A percentile compares a stretch with the other conserved stretches of the same genome.
phyloP scores from a whole-genome alignment of 2,797 vertebrate genomes.

The Acropternis orthonyx region DNA sequence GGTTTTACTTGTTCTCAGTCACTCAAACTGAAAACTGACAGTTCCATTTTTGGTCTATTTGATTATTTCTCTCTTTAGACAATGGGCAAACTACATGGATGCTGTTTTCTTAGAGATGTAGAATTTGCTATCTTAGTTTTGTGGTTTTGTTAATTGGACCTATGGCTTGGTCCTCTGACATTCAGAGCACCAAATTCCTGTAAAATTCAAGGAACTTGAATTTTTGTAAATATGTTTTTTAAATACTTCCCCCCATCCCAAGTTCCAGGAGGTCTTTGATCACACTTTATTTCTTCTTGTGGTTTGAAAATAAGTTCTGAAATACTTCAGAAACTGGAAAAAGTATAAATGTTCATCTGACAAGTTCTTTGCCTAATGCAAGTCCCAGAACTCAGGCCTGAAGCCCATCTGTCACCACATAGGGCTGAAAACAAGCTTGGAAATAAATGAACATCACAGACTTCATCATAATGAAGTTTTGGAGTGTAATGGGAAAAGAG shows the following conservation, averaged over 20 bases:
- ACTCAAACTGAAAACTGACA: not conserved
- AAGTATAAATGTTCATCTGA: not conserved
- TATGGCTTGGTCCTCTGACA: not conserved
- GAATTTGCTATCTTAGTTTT: not conserved
- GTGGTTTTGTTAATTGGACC: not conserved
- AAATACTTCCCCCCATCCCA: fast-evolving
- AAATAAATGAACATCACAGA: constrained; percentile 14
- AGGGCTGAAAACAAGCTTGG: constrained; percentile 1
- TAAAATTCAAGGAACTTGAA: not conserved
- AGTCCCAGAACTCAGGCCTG: not conserved
- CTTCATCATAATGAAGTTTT: constrained; percentile 13
- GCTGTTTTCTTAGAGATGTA: not conserved
- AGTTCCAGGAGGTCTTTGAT: not conserved
- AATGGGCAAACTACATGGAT: fast-evolving
- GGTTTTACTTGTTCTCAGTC: not conserved
- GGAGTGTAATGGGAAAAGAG: not conserved
- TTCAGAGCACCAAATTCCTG: not conserved
- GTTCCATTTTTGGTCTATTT: not conserved
- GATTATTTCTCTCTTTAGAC: not conserved
- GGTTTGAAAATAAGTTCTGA: not conserved
- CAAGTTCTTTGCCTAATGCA: not conserved
- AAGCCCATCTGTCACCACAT: constrained; percentile 10
- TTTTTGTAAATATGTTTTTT: not conserved
- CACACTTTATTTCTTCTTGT: not conserved
- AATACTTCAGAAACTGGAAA: not conserved